Evolutionary conservation across 1,140 invertebrate species (phyloP).

Genomic region (Drosophila sproati): DNA sequence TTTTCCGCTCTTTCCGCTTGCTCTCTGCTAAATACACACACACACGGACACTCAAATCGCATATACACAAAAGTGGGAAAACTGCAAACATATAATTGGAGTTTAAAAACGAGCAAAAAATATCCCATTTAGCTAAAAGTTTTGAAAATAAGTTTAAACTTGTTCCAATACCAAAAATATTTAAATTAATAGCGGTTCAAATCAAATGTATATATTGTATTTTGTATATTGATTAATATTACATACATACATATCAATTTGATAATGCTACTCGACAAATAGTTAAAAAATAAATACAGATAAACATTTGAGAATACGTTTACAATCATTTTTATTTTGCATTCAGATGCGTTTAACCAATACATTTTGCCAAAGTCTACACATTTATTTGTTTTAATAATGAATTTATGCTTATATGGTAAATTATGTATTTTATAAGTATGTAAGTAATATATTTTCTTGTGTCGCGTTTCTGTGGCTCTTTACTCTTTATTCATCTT

Average conservation of each 20-base stretch:
- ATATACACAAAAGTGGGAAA: not conserved
- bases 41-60: not conserved
- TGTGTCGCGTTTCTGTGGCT: constrained; percentile 68
- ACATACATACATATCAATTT: no score
- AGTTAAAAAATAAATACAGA: not conserved
- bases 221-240: no score
- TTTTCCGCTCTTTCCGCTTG: not conserved
- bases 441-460: constrained; percentile 71
- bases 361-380: constrained; percentile 72
- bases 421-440: constrained; percentile 73
- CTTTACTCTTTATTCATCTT: not conserved
- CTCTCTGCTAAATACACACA: constrained; percentile 13
- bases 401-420: constrained; percentile 73
- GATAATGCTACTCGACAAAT: no score
- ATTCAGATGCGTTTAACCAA: constrained; percentile 76
- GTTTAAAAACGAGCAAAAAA: not conserved
- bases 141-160: not conserved
- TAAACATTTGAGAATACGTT: constrained; percentile 25
- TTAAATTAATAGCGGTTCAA: no score
- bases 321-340: constrained; percentile 77
- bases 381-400: constrained; percentile 59
- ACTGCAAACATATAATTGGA: not conserved
- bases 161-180: no score
- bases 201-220: no score
- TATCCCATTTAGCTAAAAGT: no score